These are phyloP conservation scores for Stegodyphus mimosarum DNA, from an alignment of 1,140 invertebrate species.

Conservation along the genomic window DNA sequence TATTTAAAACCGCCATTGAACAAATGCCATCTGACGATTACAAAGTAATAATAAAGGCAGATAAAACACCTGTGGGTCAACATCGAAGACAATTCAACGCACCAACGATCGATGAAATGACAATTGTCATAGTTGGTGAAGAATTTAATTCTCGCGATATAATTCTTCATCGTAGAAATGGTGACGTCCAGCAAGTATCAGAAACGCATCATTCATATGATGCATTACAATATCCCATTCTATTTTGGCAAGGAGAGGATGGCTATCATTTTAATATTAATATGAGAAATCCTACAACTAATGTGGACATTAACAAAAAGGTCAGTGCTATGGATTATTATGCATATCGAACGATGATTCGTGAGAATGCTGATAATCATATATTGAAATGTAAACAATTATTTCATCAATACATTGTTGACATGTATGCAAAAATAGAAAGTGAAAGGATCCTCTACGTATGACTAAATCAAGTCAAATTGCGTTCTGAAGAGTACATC, in stretches of 20 bases:
- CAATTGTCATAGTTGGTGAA: slow-evolving; percentile 9
- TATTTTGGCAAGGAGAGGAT: slow-evolving; percentile 61
- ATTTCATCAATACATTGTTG: slow-evolving; percentile 14
- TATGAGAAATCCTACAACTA: slow-evolving; percentile 24
- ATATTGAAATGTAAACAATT: slow-evolving; percentile 14
- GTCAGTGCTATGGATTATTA: slow-evolving; percentile 5
- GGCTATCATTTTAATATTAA: slow-evolving; percentile 54
- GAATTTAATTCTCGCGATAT: slow-evolving; percentile 5
- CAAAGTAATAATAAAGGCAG: not conserved
- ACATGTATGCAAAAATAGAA: slow-evolving; percentile 58
- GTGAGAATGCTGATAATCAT: slow-evolving; percentile 8
- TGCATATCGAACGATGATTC: not conserved
- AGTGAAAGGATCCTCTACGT: slow-evolving; percentile 35
- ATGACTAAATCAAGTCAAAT: slow-evolving; percentile 54
- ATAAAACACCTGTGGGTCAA: not conserved
- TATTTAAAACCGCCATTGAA: slow-evolving; percentile 12
- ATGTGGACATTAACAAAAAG: slow-evolving; percentile 4
- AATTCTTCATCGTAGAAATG: slow-evolving; percentile 7
- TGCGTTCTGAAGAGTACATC: slow-evolving; percentile 60
- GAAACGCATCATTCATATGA: slow-evolving; percentile 57
- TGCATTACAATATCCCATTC: slow-evolving; percentile 60
- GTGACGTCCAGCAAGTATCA: not conserved
- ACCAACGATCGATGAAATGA: slow-evolving; percentile 6
- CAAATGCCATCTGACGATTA: slow-evolving; percentile 1
- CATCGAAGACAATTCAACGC: not conserved